These are phyloP conservation scores for Cottoperca gobio DNA, from an alignment of 2,797 vertebrate genomes.

Conservation along the genomic window DNA sequence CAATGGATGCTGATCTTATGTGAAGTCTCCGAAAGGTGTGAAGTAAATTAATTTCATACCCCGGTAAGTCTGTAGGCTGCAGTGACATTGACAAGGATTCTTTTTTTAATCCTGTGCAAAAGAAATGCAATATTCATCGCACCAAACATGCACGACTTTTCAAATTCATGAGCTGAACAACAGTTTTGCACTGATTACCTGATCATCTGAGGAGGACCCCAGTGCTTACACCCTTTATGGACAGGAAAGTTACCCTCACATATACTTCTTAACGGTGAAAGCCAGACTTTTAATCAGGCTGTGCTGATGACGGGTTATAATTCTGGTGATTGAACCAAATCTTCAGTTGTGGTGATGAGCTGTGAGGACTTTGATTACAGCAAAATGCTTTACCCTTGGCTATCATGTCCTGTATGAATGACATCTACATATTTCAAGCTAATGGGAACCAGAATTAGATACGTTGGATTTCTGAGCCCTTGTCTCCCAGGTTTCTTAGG, in stretches of 20 bases:
- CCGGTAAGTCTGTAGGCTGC: constrained; percentile 65
- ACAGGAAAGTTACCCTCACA: constrained; percentile 18
- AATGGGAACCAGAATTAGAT: constrained; percentile 24
- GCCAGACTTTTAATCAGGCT: constrained; percentile 48
- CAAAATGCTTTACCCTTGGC: constrained; percentile 33
- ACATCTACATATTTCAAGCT: constrained; percentile 33
- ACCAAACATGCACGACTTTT: constrained; percentile 26
- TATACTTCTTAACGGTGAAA: constrained; percentile 42
- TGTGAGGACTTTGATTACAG: constrained; percentile 24
- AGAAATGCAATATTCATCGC: constrained; percentile 31
- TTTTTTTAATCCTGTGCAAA: constrained; percentile 39
- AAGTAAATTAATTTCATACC: constrained; percentile 79
- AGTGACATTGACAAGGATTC: constrained; percentile 61
- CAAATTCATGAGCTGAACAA: constrained; percentile 32
- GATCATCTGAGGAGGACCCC: constrained; percentile 26
- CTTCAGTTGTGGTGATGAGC: constrained; percentile 33
- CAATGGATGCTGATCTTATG: constrained; percentile 64
- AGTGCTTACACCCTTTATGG: neutral
- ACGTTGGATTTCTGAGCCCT: neutral
- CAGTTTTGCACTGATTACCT: constrained; percentile 40
- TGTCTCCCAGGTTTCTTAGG: neutral
- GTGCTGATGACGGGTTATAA: constrained; percentile 21
- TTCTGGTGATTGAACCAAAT: constrained; percentile 46
- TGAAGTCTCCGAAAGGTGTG: constrained; percentile 74
- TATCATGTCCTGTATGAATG: constrained; percentile 20